These are phyloP conservation scores for Oscheius sp. DNA, from an alignment of 2,888 invertebrate species.

Conservation along the genomic window DNA sequence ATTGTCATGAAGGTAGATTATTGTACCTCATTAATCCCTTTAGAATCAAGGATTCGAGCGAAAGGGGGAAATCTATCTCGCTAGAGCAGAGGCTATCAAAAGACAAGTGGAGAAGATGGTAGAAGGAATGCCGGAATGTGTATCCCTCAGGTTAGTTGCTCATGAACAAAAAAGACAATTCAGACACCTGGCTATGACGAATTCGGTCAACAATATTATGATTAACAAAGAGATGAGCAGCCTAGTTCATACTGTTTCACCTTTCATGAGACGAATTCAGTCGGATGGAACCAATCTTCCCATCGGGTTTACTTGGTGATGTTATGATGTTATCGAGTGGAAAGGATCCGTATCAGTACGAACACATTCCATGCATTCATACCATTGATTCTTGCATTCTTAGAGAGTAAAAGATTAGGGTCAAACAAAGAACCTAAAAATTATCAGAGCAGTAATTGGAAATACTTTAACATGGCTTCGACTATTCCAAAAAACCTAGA, in stretches of 20 bases:
- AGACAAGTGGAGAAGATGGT: neutral
- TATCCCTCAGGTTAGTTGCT: neutral
- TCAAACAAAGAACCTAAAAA: too few relatives aligned
- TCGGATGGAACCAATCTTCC: slow-evolving; percentile 6
- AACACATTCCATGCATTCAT: too few relatives aligned
- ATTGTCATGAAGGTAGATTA: neutral
- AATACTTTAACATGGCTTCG: too few relatives aligned
- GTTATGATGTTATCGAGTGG: too few relatives aligned
- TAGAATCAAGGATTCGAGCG: slow-evolving; percentile 1
- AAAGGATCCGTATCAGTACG: too few relatives aligned
- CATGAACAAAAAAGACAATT: neutral
- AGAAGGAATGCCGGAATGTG: slow-evolving; percentile 5
- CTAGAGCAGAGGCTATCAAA: neutral
- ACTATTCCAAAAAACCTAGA: too few relatives aligned
- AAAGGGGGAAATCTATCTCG: neutral
- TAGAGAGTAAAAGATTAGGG: too few relatives aligned
- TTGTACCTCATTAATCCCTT: neutral
- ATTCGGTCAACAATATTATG: slow-evolving; percentile 1
- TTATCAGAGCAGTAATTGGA: too few relatives aligned
- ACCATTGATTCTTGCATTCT: too few relatives aligned
- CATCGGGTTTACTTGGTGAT: slow-evolving; percentile 20
- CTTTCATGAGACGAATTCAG: neutral
- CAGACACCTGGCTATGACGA: slow-evolving; percentile 6
- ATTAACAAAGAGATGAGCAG: neutral
- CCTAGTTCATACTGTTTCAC: neutral